Evolutionary conservation across 2,888 invertebrate species (phyloP).

Genomic region (Zelleria hepariella): DNA sequence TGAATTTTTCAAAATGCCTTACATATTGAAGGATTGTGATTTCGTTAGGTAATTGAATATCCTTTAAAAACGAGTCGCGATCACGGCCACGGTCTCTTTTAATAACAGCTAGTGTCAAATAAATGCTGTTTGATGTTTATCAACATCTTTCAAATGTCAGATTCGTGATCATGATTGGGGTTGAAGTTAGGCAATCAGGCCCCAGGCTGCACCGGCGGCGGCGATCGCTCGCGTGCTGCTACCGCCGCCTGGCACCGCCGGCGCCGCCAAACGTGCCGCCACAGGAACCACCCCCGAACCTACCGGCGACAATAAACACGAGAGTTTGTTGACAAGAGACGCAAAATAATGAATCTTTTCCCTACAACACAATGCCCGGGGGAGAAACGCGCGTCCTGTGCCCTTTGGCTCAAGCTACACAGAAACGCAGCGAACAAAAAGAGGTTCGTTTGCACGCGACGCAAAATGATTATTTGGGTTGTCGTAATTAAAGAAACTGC

Average conservation of each 20-base stretch:
- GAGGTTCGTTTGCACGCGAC: neutral
- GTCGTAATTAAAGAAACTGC: neutral
- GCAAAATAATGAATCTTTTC: neutral
- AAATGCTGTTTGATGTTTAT: too few relatives aligned
- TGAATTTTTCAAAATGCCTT: too few relatives aligned
- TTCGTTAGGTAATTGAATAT: too few relatives aligned
- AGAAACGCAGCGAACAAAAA: neutral
- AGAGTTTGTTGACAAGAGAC: constrained; percentile 8
- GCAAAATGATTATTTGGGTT: neutral
- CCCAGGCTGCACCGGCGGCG: neutral
- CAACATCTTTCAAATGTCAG: too few relatives aligned
- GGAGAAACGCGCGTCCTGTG: neutral
- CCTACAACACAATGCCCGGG: neutral
- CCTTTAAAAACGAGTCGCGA: too few relatives aligned
- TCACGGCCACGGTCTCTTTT: too few relatives aligned
- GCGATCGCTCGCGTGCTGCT: constrained; percentile 12
- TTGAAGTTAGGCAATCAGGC: too few relatives aligned
- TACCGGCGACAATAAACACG: constrained; percentile 25
- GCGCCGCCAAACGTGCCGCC: constrained; percentile 29
- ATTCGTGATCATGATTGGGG: too few relatives aligned
- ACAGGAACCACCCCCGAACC: constrained; percentile 53
- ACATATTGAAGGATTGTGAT: too few relatives aligned
- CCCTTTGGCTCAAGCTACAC: neutral
- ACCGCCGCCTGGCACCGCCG: constrained; percentile 70
- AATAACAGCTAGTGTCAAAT: too few relatives aligned